Evolutionary conservation across 2,888 invertebrate species (phyloP).

Genomic region (Bombyx huttoni): DNA sequence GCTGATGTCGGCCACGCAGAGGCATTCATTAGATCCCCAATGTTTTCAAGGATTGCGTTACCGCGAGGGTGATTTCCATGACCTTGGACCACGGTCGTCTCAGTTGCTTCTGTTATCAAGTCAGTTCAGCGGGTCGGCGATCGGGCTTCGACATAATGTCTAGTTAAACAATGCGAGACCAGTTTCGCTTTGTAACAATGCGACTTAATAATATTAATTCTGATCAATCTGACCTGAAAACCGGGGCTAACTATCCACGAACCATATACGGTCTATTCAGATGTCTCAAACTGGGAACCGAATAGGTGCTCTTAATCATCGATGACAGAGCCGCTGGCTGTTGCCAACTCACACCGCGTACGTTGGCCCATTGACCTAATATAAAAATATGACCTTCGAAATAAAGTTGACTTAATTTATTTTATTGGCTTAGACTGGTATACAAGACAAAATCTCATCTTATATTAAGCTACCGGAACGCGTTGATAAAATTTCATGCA

Average conservation of each 20-base stretch:
- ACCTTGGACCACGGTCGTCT: too few species aligned
- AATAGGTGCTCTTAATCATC: slow-evolving; percentile 21
- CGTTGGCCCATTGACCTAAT: not conserved
- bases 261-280: not conserved
- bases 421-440: too few species aligned
- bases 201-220: not conserved
- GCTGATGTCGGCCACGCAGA: too few species aligned
- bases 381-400: not conserved
- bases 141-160: not conserved
- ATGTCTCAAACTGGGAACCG: slow-evolving; percentile 6
- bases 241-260: not conserved
- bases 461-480: too few species aligned
- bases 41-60: too few species aligned
- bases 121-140: not conserved
- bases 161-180: not conserved
- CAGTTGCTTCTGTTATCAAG: not conserved
- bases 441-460: too few species aligned
- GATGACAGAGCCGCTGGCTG: slow-evolving; percentile 26
- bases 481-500: too few species aligned
- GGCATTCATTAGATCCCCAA: too few species aligned
- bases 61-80: too few species aligned
- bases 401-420: not conserved
- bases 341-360: slow-evolving; percentile 18
- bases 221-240: not conserved
- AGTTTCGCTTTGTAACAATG: not conserved